Evolutionary conservation across 2,888 invertebrate genomes (phyloP).

Genomic region (Amphipoea lucens): DNA sequence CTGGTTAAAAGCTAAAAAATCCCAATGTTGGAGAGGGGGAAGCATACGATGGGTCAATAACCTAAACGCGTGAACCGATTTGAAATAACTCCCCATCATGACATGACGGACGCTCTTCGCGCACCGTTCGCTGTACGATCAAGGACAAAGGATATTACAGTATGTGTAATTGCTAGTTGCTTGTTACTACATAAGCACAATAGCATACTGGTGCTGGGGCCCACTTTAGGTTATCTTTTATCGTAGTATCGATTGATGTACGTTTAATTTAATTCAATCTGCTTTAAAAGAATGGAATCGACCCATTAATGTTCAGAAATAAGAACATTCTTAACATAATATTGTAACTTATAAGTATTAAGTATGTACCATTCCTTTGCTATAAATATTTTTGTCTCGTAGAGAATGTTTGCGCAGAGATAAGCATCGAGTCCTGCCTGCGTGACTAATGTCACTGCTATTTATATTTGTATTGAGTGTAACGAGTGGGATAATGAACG

Average conservation of each 20-base stretch:
- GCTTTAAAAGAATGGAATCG: neutral
- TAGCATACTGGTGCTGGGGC: conserved; percentile 22
- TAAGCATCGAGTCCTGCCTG: conserved; percentile 77
- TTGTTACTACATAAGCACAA: conserved; percentile 40
- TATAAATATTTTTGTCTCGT: conserved; percentile 71
- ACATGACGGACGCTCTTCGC: conserved; percentile 71
- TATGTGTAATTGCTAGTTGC: conserved; percentile 56
- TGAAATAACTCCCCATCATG: conserved; percentile 78
- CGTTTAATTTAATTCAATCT: conserved; percentile 9
- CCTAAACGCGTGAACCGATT: conserved; percentile 84
- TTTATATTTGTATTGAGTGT: conserved; percentile 81
- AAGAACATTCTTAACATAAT: neutral
- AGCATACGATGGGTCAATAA: conserved; percentile 82
- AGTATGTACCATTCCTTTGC: conserved; percentile 16
- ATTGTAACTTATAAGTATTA: neutral
- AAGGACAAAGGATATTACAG: conserved; percentile 69
- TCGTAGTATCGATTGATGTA: neutral
- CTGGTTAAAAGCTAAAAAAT: conserved; percentile 79
- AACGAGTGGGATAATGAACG: conserved; percentile 80
- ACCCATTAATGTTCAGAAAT: conserved; percentile 5
- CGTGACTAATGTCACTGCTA: conserved; percentile 83
- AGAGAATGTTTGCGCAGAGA: conserved; percentile 76
- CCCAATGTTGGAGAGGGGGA: conserved; percentile 75
- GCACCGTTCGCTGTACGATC: conserved; percentile 63
- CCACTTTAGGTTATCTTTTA: conserved; percentile 32